A percentile compares a stretch with the other conserved stretches of the same genome.
phyloP scores from a whole-genome alignment of 2,888 invertebrate genomes.

The Spatulosminthurus flaviceps region DNA sequence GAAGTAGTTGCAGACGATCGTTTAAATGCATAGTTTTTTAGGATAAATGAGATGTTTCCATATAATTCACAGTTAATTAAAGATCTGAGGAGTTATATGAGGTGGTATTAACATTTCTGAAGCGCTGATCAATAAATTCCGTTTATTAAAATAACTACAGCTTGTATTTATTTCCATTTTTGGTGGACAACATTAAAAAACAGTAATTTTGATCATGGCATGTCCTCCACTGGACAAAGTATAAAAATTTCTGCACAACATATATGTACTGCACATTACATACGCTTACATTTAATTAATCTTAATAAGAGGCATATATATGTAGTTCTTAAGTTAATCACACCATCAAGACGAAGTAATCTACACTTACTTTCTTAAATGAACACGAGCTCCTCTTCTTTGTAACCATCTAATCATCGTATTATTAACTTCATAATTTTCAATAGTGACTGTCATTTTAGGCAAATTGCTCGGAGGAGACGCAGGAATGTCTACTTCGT shows the following conservation, averaged over 20 bases:
- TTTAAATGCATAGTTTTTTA: too few species aligned
- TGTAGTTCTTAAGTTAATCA: too few species aligned
- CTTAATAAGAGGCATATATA: not conserved
- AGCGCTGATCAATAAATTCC: too few species aligned
- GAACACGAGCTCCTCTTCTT: conserved; percentile 23
- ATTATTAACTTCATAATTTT: conserved; percentile 30
- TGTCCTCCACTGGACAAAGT: not conserved
- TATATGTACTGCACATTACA: not conserved
- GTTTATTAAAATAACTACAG: too few species aligned
- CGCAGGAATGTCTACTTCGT: conserved; percentile 23
- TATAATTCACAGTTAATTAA: too few species aligned
- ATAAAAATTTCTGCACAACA: not conserved
- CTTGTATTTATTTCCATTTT: too few species aligned
- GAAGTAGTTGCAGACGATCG: too few species aligned
- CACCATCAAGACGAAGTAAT: not conserved
- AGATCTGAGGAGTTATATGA: too few species aligned
- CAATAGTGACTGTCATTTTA: conserved; percentile 13
- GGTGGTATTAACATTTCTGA: too few species aligned
- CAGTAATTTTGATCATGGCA: not conserved
- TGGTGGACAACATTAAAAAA: too few species aligned
- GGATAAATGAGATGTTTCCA: too few species aligned
- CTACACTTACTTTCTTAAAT: not conserved
- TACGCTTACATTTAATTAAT: not conserved
- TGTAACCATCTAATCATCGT: conserved; percentile 27
- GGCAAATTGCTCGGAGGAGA: not conserved